Conservation (phyloP, 2,797 vertebrate species). For the Meriones psammophilus region DNA sequence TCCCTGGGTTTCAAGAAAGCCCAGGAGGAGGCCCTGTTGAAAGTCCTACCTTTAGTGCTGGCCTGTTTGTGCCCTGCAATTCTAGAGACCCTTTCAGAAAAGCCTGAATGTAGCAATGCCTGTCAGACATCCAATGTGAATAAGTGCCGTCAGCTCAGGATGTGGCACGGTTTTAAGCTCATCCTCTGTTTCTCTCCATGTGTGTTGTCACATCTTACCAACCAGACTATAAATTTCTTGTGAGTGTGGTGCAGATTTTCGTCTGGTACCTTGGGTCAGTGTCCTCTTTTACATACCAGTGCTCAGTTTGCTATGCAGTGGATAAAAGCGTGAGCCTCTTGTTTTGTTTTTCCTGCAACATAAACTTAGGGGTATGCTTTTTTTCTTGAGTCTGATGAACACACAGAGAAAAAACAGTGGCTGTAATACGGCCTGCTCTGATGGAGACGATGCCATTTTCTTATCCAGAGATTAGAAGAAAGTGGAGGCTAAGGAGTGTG, state of each 20-base stretch:
- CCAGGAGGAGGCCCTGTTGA: not conserved
- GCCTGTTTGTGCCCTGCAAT: not conserved
- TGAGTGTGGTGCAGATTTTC: not conserved
- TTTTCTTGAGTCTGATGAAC: not conserved
- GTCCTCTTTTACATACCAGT: not conserved
- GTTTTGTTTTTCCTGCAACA: not conserved
- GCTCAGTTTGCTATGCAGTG: not conserved
- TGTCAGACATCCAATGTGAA: not conserved
- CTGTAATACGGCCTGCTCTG: not conserved
- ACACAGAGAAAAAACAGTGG: not conserved
- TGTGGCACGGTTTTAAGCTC: not conserved
- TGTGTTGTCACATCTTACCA: not conserved
- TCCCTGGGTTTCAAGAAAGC: not conserved
- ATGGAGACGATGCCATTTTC: not conserved
- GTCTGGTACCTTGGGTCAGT: not conserved
- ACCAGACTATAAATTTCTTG: not conserved
- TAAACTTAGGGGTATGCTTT: not conserved
- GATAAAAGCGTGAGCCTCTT: not conserved
- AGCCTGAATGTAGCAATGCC: not conserved
- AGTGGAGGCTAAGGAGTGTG: not conserved
- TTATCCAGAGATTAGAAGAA: not conserved
- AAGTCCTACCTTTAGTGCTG: not conserved
- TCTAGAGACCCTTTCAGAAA: not conserved
- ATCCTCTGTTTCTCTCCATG: not conserved
- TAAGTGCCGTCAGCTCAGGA: not conserved